Conservation (phyloP, 2,797 vertebrate genomes). For the Diplodus puntazzo region DNA sequence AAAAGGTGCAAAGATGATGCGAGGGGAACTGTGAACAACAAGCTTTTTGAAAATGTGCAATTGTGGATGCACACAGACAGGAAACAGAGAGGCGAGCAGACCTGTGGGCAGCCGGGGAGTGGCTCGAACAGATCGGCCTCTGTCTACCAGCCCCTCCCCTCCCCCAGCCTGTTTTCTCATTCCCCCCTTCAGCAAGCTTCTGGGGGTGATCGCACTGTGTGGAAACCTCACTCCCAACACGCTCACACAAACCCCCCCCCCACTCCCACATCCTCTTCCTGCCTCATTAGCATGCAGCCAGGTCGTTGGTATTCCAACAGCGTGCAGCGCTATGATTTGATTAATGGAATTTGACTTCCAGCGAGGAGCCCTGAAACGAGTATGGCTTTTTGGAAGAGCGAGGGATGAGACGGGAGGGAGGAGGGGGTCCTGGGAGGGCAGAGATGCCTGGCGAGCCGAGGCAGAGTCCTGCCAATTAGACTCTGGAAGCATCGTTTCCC, state of each 20-base stretch:
- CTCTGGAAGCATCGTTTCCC: constrained; percentile 34
- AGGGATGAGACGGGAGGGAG: neutral
- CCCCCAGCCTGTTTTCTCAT: constrained; percentile 35
- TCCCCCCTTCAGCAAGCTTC: constrained; percentile 52
- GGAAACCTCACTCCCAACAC: constrained; percentile 30
- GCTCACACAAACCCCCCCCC: constrained; percentile 27
- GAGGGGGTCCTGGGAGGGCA: constrained; percentile 35
- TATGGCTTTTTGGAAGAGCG: constrained; percentile 53
- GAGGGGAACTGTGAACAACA: constrained; percentile 2
- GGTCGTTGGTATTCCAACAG: constrained; percentile 68
- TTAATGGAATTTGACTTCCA: constrained; percentile 80
- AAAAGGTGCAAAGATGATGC: constrained; percentile 26
- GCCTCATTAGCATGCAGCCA: constrained; percentile 74
- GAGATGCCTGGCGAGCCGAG: constrained; percentile 52
- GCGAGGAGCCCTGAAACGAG: constrained; percentile 56
- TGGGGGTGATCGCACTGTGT: constrained; percentile 34
- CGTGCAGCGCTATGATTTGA: constrained; percentile 65
- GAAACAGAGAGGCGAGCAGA: constrained; percentile 34
- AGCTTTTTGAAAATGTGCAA: neutral
- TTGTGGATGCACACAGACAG: constrained; percentile 14
- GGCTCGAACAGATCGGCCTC: constrained; percentile 52
- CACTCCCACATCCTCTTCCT: constrained; percentile 61
- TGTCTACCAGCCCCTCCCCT: constrained; percentile 46
- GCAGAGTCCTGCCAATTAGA: constrained; percentile 59
- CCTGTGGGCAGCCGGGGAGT: constrained; percentile 44